These are phyloP conservation scores for Dicrurus megarhynchus DNA, from an alignment of 2,113 vertebrate species.

Conservation along the genomic window DNA sequence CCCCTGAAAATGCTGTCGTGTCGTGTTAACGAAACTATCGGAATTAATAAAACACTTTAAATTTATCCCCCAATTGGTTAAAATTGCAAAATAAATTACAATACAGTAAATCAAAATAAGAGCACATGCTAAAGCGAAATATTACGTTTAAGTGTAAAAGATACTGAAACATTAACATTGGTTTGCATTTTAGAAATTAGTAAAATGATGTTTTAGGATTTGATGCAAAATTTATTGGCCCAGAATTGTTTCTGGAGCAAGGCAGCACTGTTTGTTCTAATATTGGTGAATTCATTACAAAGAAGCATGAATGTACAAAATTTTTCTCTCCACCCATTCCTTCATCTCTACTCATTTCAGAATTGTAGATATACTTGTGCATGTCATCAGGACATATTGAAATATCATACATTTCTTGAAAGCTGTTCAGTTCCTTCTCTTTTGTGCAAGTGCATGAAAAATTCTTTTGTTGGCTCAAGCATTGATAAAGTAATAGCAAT, in stretches of 20 bases:
- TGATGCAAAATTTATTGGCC: neutral
- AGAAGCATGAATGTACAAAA: neutral
- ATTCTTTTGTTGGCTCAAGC: conserved; percentile 25
- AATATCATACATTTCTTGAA: conserved; percentile 8
- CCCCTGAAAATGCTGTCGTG: neutral
- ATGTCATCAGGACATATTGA: neutral
- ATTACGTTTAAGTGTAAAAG: neutral
- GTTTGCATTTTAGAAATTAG: neutral
- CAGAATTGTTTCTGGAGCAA: neutral
- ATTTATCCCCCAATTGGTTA: neutral
- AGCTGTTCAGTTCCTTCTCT: neutral
- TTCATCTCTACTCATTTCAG: neutral
- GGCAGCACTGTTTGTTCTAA: neutral
- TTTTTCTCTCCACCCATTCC: neutral
- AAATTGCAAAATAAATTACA: neutral
- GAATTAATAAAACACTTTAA: neutral
- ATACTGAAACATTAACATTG: neutral
- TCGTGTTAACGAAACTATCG: neutral
- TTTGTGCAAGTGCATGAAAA: conserved; percentile 1
- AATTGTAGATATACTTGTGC: neutral
- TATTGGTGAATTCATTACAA: neutral
- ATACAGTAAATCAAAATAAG: neutral
- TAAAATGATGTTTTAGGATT: neutral
- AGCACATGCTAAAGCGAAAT: neutral
- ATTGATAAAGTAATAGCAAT: conserved; percentile 24